phyloP scores from a whole-genome alignment of 2,797 vertebrate species.

The Melanotaenia boesemani region DNA sequence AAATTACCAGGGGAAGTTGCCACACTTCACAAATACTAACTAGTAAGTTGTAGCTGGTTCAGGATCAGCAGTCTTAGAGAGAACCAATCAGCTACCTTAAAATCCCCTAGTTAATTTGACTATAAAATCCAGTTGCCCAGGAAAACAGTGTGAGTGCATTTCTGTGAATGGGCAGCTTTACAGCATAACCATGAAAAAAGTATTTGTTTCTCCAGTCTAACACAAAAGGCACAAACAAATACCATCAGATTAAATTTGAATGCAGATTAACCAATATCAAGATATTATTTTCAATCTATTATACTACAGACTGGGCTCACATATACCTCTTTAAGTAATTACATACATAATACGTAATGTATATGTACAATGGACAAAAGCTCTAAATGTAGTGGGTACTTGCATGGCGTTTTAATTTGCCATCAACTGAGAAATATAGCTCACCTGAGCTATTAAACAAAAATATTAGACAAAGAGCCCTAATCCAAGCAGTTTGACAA shows the following conservation, averaged over 20 bases:
- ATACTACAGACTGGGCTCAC: background rate
- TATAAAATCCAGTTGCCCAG: conserved; percentile 35
- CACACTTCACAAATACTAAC: conserved; percentile 8
- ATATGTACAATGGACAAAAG: background rate
- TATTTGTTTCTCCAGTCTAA: conserved; percentile 27
- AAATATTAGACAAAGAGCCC: background rate
- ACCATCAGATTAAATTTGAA: background rate
- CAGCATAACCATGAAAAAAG: conserved; percentile 12
- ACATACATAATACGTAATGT: background rate
- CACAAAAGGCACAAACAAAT: background rate
- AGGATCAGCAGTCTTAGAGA: conserved; percentile 10
- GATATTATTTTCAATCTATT: conserved; percentile 1
- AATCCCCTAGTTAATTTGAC: conserved; percentile 36
- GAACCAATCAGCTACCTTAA: background rate
- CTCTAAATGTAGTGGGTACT: background rate
- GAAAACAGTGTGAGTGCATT: conserved; percentile 6
- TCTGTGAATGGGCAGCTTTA: conserved; percentile 1
- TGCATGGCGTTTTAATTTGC: background rate
- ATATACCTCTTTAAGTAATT: background rate
- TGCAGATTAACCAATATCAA: conserved; percentile 3
- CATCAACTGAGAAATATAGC: background rate
- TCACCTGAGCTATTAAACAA: conserved; percentile 8
- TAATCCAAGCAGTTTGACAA: background rate
- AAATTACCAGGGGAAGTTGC: conserved; percentile 21
- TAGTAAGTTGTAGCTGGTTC: background rate